Evolutionary conservation across 1,140 invertebrate genomes (phyloP).

Genomic region (Zaprionus africanus): DNA sequence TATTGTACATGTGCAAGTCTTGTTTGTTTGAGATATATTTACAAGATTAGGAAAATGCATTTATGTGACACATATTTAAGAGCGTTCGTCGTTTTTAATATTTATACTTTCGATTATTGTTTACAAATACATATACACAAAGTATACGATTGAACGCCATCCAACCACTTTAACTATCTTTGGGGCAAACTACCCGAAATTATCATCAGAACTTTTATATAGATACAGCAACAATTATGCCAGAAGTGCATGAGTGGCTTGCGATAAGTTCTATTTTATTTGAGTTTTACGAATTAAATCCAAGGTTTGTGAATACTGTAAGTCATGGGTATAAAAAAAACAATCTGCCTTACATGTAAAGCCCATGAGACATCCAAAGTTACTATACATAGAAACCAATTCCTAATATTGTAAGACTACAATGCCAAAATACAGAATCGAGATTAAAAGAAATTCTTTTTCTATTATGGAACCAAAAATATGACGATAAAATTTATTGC

Average conservation of each 20-base stretch:
- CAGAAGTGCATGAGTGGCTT: background rate
- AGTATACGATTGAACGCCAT: slow-evolving; percentile 29
- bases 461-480: background rate
- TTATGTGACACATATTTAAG: slow-evolving; percentile 41
- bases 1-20: slow-evolving; percentile 31
- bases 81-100: slow-evolving; percentile 34
- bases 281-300: background rate
- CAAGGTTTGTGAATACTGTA: background rate
- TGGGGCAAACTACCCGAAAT: background rate
- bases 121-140: slow-evolving; percentile 35
- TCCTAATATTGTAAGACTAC: background rate
- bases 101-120: slow-evolving; percentile 46
- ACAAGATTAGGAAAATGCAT: slow-evolving; percentile 17
- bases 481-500: background rate
- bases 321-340: background rate
- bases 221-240: background rate
- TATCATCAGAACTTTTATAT: background rate
- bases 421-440: slow-evolving; percentile 5
- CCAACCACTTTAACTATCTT: slow-evolving; percentile 12
- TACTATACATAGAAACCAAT: background rate
- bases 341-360: background rate
- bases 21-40: slow-evolving; percentile 26
- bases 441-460: background rate
- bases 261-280: background rate
- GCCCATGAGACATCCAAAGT: background rate